Conservation (phyloP, 2,888 invertebrate species). For the Protophormia terraenovae region DNA sequence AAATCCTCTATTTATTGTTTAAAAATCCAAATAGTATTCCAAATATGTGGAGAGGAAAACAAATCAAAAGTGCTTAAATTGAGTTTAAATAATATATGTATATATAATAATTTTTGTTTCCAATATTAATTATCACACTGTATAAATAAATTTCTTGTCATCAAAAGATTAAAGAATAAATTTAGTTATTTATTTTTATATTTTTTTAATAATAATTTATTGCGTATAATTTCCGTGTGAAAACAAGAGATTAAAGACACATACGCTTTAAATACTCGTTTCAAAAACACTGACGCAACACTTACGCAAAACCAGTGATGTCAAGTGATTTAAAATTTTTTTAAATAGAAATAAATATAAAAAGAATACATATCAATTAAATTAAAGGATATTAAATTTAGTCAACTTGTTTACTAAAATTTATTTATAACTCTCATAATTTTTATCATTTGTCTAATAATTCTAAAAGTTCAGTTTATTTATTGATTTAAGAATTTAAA, state of each 20-base stretch:
- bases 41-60: too few relatives aligned
- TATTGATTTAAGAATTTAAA: not conserved
- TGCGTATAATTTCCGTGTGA: not conserved
- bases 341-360: not conserved
- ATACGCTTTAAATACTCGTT: not conserved
- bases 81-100: too few relatives aligned
- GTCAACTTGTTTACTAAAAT: not conserved
- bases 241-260: not conserved
- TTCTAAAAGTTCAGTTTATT: not conserved
- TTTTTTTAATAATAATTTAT: not conserved
- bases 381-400: not conserved
- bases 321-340: not conserved
- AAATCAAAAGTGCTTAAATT: too few relatives aligned
- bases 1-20: too few relatives aligned
- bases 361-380: not conserved
- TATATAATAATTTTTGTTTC: too few relatives aligned
- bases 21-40: too few relatives aligned
- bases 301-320: not conserved
- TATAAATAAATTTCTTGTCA: not conserved
- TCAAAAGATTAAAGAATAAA: not conserved
- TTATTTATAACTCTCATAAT: too few relatives aligned
- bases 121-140: not conserved
- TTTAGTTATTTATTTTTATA: not conserved
- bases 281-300: not conserved
- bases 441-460: not conserved